phyloP scores from a whole-genome alignment of 2,888 invertebrate genomes.

The Catocala nupta region DNA sequence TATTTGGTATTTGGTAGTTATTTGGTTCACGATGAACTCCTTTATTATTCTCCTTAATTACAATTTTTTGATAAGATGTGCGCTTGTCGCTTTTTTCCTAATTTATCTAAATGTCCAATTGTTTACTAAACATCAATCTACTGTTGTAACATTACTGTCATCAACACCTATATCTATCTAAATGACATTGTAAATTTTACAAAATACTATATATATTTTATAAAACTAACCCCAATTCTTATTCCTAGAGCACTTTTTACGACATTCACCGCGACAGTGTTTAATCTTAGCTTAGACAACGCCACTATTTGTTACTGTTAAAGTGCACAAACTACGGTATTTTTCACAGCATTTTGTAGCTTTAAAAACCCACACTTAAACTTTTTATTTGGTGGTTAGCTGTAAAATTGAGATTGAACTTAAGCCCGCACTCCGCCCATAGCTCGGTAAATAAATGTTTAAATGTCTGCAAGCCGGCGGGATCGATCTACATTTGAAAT shows the following conservation, averaged over 20 bases:
- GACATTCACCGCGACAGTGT: slow-evolving; percentile 1
- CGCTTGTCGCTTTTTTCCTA: too few species aligned
- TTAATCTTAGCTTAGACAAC: slow-evolving; percentile 16
- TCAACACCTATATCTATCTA: too few species aligned
- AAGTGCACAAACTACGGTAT: slow-evolving; percentile 29
- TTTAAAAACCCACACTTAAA: slow-evolving; percentile 33
- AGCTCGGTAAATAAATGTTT: slow-evolving; percentile 70
- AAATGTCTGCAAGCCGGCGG: slow-evolving; percentile 64
- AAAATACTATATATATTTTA: background rate
- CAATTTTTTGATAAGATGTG: too few species aligned
- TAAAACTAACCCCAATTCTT: background rate
- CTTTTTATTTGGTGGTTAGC: slow-evolving; percentile 46
- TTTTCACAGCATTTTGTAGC: slow-evolving; percentile 34
- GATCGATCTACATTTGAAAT: slow-evolving; percentile 77
- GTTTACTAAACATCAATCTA: too few species aligned
- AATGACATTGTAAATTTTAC: too few species aligned
- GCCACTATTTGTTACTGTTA: slow-evolving; percentile 12
- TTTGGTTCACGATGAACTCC: too few species aligned
- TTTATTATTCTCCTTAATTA: too few species aligned
- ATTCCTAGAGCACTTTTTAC: background rate
- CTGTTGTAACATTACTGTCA: too few species aligned
- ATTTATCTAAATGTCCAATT: too few species aligned
- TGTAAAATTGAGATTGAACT: slow-evolving; percentile 57
- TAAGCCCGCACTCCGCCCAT: slow-evolving; percentile 57
- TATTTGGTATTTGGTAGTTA: too few species aligned